Evolutionary conservation across 2,113 vertebrate genomes (phyloP).

Genomic region (Phasianus colchicus): DNA sequence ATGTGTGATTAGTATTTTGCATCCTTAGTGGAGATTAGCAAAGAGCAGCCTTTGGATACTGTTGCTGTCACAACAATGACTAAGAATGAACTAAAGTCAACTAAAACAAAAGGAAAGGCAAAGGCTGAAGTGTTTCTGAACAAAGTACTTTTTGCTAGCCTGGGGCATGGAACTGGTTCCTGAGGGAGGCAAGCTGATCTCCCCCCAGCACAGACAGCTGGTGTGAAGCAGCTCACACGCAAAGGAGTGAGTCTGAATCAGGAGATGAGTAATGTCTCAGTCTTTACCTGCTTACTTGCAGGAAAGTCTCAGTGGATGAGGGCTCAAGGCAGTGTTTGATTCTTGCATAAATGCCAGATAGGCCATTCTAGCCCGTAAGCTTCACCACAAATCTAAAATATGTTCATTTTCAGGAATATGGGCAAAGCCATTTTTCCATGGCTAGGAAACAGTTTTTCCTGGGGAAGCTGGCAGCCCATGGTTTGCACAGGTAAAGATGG

Average conservation of each 20-base stretch:
- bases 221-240: neutral
- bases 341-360: neutral
- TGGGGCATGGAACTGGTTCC: neutral
- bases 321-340: neutral
- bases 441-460: neutral
- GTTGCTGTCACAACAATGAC: neutral
- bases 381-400: neutral
- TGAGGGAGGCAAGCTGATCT: neutral
- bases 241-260: neutral
- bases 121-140: constrained; percentile 1
- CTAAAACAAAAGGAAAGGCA: constrained; percentile 18
- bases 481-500: no score
- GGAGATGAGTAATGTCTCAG: neutral
- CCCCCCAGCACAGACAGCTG: neutral
- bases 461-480: no score
- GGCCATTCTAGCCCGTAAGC: neutral
- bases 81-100: constrained; percentile 2
- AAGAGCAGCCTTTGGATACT: neutral
- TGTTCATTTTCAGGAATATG: accelerated
- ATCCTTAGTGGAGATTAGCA: neutral
- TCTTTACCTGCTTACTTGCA: neutral
- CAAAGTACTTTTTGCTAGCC: neutral
- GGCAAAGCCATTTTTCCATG: neutral
- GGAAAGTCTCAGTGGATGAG: neutral
- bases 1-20: neutral